These are phyloP conservation scores for Salticus scenicus DNA, from an alignment of 2,888 invertebrate genomes.

Conservation along the genomic window DNA sequence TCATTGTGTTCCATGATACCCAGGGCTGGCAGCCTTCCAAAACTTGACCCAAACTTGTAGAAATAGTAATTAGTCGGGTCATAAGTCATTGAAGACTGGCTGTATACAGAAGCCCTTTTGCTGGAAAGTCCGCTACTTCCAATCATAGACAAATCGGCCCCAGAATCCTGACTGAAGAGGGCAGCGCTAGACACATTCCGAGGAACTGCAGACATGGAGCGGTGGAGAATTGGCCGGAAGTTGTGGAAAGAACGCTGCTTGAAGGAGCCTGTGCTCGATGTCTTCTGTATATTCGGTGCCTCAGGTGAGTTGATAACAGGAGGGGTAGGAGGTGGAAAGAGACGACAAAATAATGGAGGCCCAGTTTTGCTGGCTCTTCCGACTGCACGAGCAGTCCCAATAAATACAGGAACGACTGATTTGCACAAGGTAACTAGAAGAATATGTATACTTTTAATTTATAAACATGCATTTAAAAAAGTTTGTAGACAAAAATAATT, in stretches of 20 bases:
- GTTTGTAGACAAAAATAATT: too few relatives aligned
- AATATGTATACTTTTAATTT: too few relatives aligned
- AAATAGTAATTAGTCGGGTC: conserved; percentile 80
- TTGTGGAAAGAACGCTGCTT: conserved; percentile 77
- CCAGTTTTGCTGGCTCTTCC: conserved; percentile 88
- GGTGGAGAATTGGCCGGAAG: conserved; percentile 89
- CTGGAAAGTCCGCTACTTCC: conserved; percentile 64
- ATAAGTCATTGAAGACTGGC: conserved; percentile 77
- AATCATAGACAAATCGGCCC: conserved; percentile 64
- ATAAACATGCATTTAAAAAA: too few relatives aligned
- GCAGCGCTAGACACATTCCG: conserved; percentile 48
- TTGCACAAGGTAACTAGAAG: conserved; percentile 85
- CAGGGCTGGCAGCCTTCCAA: conserved; percentile 75
- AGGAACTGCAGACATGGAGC: conserved; percentile 83
- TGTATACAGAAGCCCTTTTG: conserved; percentile 73
- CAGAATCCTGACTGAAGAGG: conserved; percentile 65
- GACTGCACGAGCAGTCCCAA: conserved; percentile 92
- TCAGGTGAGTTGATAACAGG: conserved; percentile 73
- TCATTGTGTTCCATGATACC: conserved; percentile 70
- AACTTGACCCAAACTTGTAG: conserved; percentile 92
- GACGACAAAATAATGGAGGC: conserved; percentile 86
- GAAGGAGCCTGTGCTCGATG: conserved; percentile 24
- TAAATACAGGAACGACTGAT: conserved; percentile 87
- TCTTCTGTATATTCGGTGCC: conserved; percentile 36
- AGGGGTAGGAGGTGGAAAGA: conserved; percentile 88